phyloP scores from a whole-genome alignment of 2,888 invertebrate species.

The Dasysyrphus tricinctus region DNA sequence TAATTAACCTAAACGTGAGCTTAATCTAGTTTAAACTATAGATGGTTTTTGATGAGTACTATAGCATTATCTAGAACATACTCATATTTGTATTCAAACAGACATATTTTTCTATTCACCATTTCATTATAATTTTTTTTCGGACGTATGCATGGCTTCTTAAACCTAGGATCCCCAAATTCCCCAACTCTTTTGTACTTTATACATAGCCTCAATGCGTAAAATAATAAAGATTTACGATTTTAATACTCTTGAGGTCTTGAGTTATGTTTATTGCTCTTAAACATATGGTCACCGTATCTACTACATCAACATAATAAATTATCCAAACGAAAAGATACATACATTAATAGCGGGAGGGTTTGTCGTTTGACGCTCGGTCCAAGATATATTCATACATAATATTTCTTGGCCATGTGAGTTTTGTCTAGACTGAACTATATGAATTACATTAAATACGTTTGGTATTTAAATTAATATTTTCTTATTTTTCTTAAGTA shows the following conservation, averaged over 20 bases:
- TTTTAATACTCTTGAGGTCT: background rate
- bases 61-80: no score
- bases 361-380: constrained; percentile 32
- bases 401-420: constrained; percentile 57
- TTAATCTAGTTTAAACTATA: no score
- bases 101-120: no score
- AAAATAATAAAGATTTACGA: background rate
- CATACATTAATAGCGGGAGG: constrained; percentile 51
- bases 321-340: constrained; percentile 29
- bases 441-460: constrained; percentile 1
- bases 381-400: constrained; percentile 26
- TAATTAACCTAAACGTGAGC: no score
- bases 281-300: constrained; percentile 7
- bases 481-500: constrained; percentile 34
- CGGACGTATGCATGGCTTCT: no score
- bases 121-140: no score
- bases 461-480: constrained; percentile 35
- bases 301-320: constrained; percentile 1
- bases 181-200: no score
- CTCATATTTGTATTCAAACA: no score
- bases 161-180: no score
- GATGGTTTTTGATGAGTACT: no score
- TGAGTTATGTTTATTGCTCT: background rate
- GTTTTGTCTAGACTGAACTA: constrained; percentile 68
- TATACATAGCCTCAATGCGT: background rate